Evolutionary conservation across 2,797 vertebrate genomes (phyloP), one percentile per base, ranked within the genome.

Genomic region (Oceanodroma leucorhoa): DNA sequence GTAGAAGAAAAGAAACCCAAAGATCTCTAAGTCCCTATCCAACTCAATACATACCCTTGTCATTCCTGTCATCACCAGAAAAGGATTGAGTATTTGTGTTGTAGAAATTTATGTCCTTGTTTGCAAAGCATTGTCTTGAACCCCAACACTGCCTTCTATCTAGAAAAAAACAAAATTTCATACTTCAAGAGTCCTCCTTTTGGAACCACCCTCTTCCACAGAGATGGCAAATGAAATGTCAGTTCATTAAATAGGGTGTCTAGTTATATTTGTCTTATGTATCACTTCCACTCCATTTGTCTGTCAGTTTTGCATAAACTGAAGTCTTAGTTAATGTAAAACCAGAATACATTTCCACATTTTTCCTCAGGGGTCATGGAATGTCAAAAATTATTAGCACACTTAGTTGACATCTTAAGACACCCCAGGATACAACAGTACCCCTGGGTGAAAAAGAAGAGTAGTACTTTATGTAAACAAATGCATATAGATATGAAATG

Each of bases 271-370:
- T 79, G 54, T 94, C 26, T 64, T 75, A 69, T 6, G 38, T 76
- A 93, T 92, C 54, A 70, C 79, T 97, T 97, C 73, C 51, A 91
- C 55, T 83, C 64, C 79, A 94, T 87, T 96, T 94, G 78, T 85
- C 86, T 95, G 73, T 88, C 78, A 92, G 86, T 94, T 96, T 94
- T 96, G 22, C 51, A 87, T 88, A 92, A 90, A 58, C 45, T 83
- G 85, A 97, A 95, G 27, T 83, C 54, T 93, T 93, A 94, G 84
- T 95, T 97, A 96, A 93, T 92, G 30, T 78, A 90, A 81, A 95
- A 85, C 24, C 50, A 88, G 60, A 95, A 83, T 72, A 72, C 4
- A 94, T 53, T 77, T 88, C 64, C 48, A 77, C 30, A 64, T 51
- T 83, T 96, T 97, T 96, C 89, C 72, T 95, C 70, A 53, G 54